These are phyloP conservation scores for Larimichthys polyactis DNA, from an alignment of 2,113 vertebrate genomes.

Conservation along the genomic window DNA sequence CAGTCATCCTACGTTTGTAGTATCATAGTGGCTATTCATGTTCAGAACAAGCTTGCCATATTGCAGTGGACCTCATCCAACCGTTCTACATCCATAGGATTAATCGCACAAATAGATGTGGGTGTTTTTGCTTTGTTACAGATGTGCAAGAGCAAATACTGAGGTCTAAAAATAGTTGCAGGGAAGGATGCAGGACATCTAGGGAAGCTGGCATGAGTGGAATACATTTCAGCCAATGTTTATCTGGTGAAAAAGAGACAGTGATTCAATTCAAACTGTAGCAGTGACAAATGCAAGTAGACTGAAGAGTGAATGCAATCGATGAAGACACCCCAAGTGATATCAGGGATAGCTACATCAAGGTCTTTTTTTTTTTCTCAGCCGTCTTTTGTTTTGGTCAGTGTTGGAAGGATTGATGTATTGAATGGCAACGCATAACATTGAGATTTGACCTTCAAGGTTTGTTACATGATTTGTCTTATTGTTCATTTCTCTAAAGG, in stretches of 20 bases:
- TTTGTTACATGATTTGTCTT: background rate
- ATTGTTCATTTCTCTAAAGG: background rate
- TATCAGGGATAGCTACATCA: background rate
- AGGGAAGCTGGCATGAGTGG: background rate
- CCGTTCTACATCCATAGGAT: background rate
- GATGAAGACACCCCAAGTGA: background rate
- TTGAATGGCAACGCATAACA: background rate
- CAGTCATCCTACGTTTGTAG: background rate
- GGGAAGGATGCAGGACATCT: background rate
- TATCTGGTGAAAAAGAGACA: background rate
- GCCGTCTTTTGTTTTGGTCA: background rate
- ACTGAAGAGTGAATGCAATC: conserved; percentile 5
- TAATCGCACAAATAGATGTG: background rate
- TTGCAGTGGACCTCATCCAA: background rate
- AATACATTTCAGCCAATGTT: background rate
- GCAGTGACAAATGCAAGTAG: conserved; percentile 1
- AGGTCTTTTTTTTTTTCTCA: background rate
- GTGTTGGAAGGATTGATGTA: background rate
- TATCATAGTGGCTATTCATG: background rate
- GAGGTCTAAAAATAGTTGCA: background rate
- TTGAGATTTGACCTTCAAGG: background rate
- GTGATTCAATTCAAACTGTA: background rate
- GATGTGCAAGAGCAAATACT: background rate
- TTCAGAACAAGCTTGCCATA: background rate
- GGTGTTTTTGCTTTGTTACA: background rate